These are phyloP conservation scores for Macrophya annulata DNA, from an alignment of 2,888 invertebrate species.

Conservation along the genomic window DNA sequence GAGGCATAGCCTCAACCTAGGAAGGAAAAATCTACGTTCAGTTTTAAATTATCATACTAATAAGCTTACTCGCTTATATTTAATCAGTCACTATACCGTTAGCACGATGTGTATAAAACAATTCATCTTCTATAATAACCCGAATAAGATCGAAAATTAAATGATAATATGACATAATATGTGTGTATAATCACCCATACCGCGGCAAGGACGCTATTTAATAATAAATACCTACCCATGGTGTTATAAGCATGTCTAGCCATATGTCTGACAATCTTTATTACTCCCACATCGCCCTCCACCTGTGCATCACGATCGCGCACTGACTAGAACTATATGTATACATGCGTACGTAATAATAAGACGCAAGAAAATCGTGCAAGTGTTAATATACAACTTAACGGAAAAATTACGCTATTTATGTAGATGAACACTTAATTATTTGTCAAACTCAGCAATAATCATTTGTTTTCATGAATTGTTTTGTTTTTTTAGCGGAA, in stretches of 20 bases:
- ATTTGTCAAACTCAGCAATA: neutral
- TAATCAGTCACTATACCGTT: neutral
- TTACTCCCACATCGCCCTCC: neutral
- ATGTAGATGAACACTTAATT: neutral
- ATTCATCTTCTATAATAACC: neutral
- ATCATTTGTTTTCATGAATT: neutral
- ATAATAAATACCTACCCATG: neutral
- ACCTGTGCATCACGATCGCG: neutral
- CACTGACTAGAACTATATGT: neutral
- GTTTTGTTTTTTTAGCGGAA: neutral
- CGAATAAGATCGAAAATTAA: neutral
- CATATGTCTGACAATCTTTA: neutral
- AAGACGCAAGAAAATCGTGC: neutral
- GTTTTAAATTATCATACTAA: neutral
- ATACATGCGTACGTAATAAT: neutral
- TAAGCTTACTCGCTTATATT: neutral
- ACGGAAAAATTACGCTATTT: neutral
- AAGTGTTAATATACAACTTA: neutral
- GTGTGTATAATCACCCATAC: neutral
- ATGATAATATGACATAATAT: neutral
- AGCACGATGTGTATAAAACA: neutral
- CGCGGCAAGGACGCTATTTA: neutral
- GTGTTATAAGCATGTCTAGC: constrained; percentile 14
- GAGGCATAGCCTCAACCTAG: neutral
- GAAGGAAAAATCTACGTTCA: neutral